Percentiles rank a stretch among this genome's conserved stretches.
phyloP scores from a whole-genome alignment of 2,113 vertebrate species.

The Scytalopus superciliaris region DNA sequence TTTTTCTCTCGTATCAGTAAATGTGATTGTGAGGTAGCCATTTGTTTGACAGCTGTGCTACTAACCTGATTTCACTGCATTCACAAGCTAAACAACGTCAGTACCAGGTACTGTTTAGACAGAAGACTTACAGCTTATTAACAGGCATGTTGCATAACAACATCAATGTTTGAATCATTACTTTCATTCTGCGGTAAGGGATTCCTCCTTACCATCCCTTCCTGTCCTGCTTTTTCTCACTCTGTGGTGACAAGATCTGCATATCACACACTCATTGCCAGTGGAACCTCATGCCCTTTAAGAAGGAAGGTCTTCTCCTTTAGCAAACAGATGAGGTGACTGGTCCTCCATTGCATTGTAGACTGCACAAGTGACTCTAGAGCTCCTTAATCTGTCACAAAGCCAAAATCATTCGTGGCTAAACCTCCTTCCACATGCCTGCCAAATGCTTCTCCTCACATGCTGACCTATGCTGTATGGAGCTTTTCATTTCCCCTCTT shows the following conservation, averaged over 20 bases:
- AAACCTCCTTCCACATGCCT: neutral
- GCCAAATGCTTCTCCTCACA: neutral
- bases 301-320: neutral
- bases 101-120: neutral
- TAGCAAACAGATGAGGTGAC: neutral
- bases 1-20: neutral
- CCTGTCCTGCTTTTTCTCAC: neutral
- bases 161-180: fast-evolving
- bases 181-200: neutral
- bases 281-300: neutral
- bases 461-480: neutral
- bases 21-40: neutral
- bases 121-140: neutral
- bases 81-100: neutral
- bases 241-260: neutral
- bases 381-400: neutral
- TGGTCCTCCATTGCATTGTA: neutral
- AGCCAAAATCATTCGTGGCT: neutral
- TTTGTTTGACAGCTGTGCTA: neutral
- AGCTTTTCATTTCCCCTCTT: neutral
- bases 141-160: fast-evolving
- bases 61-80: neutral
- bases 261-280: neutral
- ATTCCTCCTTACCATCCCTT: neutral
- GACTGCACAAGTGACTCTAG: neutral